Evolutionary conservation across 2,888 invertebrate species (phyloP).

Genomic region (Apamea epomidion): DNA sequence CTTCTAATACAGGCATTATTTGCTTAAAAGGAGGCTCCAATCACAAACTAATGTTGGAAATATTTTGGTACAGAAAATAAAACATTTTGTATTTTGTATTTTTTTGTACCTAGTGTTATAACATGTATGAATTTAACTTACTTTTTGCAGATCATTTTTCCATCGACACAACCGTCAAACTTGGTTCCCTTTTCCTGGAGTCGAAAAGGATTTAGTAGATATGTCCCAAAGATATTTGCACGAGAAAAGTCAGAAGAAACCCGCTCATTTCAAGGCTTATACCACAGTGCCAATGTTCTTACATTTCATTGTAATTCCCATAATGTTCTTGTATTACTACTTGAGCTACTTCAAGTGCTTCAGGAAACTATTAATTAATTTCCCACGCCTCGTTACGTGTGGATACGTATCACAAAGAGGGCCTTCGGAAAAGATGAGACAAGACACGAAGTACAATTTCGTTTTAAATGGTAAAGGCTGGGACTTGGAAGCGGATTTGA

Average conservation of each 20-base stretch:
- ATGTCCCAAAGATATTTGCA: slow-evolving; percentile 76
- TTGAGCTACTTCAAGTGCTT: slow-evolving; percentile 75
- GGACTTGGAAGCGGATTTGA: slow-evolving; percentile 63
- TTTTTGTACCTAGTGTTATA: no score
- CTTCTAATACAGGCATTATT: no score
- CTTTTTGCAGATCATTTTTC: slow-evolving; percentile 77
- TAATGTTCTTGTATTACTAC: slow-evolving; percentile 74
- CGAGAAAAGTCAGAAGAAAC: slow-evolving; percentile 70
- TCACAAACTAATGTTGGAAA: no score
- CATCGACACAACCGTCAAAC: slow-evolving; percentile 71
- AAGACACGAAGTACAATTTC: slow-evolving; percentile 72
- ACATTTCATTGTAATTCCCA: slow-evolving; percentile 74
- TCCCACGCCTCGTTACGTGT: slow-evolving; percentile 73
- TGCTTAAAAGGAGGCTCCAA: no score
- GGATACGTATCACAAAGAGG: slow-evolving; percentile 78
- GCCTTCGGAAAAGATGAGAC: slow-evolving; percentile 72
- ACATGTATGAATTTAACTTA: not conserved
- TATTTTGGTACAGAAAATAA: no score
- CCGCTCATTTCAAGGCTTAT: slow-evolving; percentile 73
- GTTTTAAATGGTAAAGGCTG: slow-evolving; percentile 75
- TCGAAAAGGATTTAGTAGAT: slow-evolving; percentile 72
- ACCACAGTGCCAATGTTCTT: slow-evolving; percentile 73
- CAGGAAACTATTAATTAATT: slow-evolving; percentile 73
- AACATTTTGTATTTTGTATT: no score
- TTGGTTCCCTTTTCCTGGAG: slow-evolving; percentile 79